Conservation (phyloP, 1,140 invertebrate species). For the Nomia melanderi region DNA sequence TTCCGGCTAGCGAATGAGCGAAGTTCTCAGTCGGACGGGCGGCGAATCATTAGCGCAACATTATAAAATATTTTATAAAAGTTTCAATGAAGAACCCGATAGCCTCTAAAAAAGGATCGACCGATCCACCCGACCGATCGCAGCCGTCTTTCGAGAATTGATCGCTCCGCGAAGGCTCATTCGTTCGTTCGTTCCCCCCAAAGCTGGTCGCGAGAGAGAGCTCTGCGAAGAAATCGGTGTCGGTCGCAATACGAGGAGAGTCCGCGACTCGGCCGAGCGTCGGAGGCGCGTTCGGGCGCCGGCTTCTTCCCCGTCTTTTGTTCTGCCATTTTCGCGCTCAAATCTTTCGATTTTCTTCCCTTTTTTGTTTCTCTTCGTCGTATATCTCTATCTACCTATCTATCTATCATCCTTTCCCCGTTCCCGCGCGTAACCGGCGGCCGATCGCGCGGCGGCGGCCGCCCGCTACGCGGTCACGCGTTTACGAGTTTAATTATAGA, state of each 20-base stretch:
- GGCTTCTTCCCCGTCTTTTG: constrained; percentile 68
- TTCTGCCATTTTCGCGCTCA: constrained; percentile 77
- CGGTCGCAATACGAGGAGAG: constrained; percentile 61
- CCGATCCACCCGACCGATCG: constrained; percentile 24
- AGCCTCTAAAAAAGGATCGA: not conserved
- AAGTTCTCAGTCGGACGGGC: not conserved
- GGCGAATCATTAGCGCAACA: constrained; percentile 4
- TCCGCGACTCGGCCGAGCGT: constrained; percentile 45
- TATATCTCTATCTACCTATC: constrained; percentile 58
- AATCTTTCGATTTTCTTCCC: constrained; percentile 64
- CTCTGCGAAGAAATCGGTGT: constrained; percentile 40
- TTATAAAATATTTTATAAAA: constrained; percentile 22
- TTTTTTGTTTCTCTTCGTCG: constrained; percentile 36
- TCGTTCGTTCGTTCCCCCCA: constrained; percentile 52
- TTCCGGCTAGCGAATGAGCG: not conserved
- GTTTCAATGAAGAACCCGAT: not conserved
- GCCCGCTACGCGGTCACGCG: not conserved
- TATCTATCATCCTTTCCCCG: constrained; percentile 44
- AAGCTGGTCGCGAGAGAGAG: constrained; percentile 55
- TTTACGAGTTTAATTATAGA: constrained; percentile 30
- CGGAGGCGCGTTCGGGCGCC: constrained; percentile 53
- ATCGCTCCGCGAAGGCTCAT: too few relatives aligned
- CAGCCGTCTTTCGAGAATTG: too few relatives aligned
- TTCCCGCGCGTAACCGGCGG: not conserved
- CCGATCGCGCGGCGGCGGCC: not conserved